Conservation (phyloP, 2,888 invertebrate species). For the Argyra leucocephala region DNA sequence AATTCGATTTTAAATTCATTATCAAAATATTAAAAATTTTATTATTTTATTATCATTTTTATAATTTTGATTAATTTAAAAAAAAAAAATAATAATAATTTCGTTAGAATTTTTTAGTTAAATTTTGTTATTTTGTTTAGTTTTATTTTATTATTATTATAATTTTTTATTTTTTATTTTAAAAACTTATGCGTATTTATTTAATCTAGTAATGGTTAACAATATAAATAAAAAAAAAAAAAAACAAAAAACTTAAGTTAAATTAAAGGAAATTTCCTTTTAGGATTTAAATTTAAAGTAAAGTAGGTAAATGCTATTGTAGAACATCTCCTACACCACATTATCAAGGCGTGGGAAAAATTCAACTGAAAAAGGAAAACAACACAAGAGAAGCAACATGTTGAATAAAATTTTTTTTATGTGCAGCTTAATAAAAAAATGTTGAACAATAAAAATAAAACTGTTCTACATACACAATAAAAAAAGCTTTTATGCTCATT, state of each 20-base stretch:
- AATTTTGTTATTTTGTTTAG: too few relatives aligned
- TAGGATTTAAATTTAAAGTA: not conserved
- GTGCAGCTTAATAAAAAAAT: not conserved
- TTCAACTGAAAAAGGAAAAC: slow-evolving; percentile 26
- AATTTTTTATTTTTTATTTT: not conserved
- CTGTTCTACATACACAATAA: too few relatives aligned
- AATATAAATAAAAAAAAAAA: not conserved
- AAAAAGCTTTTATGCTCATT: too few relatives aligned
- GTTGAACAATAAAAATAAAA: too few relatives aligned
- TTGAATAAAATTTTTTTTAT: slow-evolving; percentile 24
- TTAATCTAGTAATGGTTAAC: too few relatives aligned
- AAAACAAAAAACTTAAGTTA: not conserved
- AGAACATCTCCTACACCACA: slow-evolving; percentile 24
- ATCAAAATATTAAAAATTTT: too few relatives aligned
- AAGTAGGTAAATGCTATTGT: slow-evolving; percentile 13
- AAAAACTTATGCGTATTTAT: too few relatives aligned
- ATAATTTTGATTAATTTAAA: too few relatives aligned
- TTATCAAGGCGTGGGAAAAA: slow-evolving; percentile 29
- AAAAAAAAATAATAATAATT: too few relatives aligned
- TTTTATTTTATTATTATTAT: not conserved
- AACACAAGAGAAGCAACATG: slow-evolving; percentile 28
- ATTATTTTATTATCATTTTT: too few relatives aligned
- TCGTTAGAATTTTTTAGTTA: too few relatives aligned
- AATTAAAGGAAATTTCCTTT: not conserved
- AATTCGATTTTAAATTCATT: too few relatives aligned